phyloP scores from a whole-genome alignment of 2,888 invertebrate species.

The Sesamia inferens region DNA sequence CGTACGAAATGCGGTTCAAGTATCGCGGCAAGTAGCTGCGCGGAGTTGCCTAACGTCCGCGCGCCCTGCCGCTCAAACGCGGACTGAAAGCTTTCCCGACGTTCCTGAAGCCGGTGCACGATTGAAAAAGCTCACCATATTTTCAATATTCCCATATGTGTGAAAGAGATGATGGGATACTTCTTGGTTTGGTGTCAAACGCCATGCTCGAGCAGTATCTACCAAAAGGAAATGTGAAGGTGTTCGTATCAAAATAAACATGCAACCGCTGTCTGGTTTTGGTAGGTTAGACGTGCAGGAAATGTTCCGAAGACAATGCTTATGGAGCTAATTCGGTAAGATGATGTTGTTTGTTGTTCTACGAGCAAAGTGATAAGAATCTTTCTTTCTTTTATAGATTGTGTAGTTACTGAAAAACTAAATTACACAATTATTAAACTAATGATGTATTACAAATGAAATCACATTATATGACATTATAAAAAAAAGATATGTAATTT shows the following conservation, averaged over 20 bases:
- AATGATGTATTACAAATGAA: not conserved
- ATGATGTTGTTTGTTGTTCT: conserved; percentile 27
- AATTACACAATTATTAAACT: not conserved
- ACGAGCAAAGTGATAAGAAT: not conserved
- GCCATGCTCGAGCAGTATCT: conserved; percentile 71
- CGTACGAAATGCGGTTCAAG: conserved; percentile 68
- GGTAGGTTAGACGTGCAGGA: conserved; percentile 58
- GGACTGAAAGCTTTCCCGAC: conserved; percentile 82
- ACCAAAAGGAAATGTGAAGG: conserved; percentile 82
- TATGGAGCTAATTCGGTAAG: conserved; percentile 45
- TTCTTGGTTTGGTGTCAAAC: conserved; percentile 58
- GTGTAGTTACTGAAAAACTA: not conserved
- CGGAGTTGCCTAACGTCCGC: conserved; percentile 76
- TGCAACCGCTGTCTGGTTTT: conserved; percentile 76
- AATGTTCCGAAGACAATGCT: conserved; percentile 55
- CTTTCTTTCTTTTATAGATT: not conserved
- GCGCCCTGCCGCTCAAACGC: conserved; percentile 84
- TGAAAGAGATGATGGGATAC: conserved; percentile 72
- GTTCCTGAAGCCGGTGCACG: conserved; percentile 73
- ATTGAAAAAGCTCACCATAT: conserved; percentile 76
- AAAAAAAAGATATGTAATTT: not conserved
- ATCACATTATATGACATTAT: not conserved
- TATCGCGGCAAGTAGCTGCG: conserved; percentile 73
- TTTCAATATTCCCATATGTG: conserved; percentile 71
- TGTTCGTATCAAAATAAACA: conserved; percentile 86